Conservation (phyloP, 1,140 invertebrate genomes). For the Drosophila sproati region DNA sequence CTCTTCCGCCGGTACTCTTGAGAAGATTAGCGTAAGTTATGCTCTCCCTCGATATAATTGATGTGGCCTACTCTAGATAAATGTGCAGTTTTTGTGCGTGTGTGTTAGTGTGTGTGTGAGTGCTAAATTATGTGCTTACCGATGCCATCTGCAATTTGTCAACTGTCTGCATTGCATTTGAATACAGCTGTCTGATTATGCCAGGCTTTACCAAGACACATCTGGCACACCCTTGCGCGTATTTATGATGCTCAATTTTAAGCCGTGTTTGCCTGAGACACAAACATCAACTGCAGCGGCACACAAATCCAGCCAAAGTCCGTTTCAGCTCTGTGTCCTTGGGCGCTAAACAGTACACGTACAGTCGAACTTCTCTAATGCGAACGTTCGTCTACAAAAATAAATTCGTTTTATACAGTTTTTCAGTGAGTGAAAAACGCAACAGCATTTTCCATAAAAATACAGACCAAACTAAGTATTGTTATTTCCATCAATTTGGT, state of each 20-base stretch:
- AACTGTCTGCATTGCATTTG: conserved; percentile 4
- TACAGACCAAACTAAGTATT: too few relatives aligned
- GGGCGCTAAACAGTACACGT: conserved; percentile 16
- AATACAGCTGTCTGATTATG: conserved; percentile 23
- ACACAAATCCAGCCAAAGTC: conserved; percentile 23
- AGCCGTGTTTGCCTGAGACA: conserved; percentile 30
- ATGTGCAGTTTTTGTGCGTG: not conserved
- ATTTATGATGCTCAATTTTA: conserved; percentile 33
- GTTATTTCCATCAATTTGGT: too few relatives aligned
- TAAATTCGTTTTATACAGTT: too few relatives aligned
- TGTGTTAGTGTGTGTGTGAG: conserved; percentile 23
- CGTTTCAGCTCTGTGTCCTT: conserved; percentile 40
- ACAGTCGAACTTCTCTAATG: not conserved
- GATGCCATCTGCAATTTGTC: conserved; percentile 29
- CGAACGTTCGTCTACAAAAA: not conserved
- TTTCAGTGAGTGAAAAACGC: too few relatives aligned
- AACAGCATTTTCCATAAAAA: too few relatives aligned
- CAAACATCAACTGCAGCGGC: conserved; percentile 12
- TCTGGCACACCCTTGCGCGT: not conserved
- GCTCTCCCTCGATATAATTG: conserved; percentile 1
- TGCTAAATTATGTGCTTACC: conserved; percentile 54
- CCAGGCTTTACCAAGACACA: conserved; percentile 12
- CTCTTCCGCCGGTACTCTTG: conserved; percentile 44
- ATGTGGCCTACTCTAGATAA: not conserved
- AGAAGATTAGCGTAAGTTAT: conserved; percentile 76